Evolutionary conservation across 2,113 vertebrate species (phyloP), one percentile per base, ranked within the genome.

Genomic region (Brachionichthys hirsutus): DNA sequence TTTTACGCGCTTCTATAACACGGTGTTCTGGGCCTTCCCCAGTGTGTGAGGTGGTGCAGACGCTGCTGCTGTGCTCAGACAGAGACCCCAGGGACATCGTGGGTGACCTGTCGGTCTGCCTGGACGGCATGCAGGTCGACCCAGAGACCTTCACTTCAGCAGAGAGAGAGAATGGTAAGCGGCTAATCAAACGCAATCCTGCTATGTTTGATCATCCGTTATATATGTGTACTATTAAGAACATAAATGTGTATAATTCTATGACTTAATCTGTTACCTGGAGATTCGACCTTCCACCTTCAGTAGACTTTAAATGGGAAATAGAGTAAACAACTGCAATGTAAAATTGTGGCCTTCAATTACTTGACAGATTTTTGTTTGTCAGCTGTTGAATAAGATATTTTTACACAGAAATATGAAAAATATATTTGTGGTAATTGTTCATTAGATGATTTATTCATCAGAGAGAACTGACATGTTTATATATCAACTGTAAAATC

Each of bases 11-110:
- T 30, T 30, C 24, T 30, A 24, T 30, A 6, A 51, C 52, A 53
- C 15, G 8, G 1, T 17, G n/a, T 64, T 59, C 8, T 66, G 30
- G 55, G 7, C 64, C 13, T 10, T 35, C 16, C 3, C 1, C 75
- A 96, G 95, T 98, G 70, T 94, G 91, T 52, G 94, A 97, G 73
- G 95, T 97, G 2, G 89, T 98, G 83, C 91, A 95, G 81, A 94
- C 92, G 0, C 78, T 98, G 87, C 93, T 93, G 58, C 93, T 98
- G 35, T 30, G 82, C n/a, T 93, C 92, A 49, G 94, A 97, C 78
- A 90, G 90, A 84, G 94, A 96, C 43, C 88, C 90, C 19, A 40
- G 82, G 50, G 95, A 97, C 15, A 77, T 91, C 34, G 92, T 94
- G 2, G 95, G 95, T 60, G 95, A 98, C 55, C 78, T 98, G 67